A percentile compares a stretch with the other conserved stretches of the same genome.
These are phyloP conservation scores for Chlorospingus semifuscus DNA, from an alignment of 2,797 vertebrate species.

Conservation along the genomic window DNA sequence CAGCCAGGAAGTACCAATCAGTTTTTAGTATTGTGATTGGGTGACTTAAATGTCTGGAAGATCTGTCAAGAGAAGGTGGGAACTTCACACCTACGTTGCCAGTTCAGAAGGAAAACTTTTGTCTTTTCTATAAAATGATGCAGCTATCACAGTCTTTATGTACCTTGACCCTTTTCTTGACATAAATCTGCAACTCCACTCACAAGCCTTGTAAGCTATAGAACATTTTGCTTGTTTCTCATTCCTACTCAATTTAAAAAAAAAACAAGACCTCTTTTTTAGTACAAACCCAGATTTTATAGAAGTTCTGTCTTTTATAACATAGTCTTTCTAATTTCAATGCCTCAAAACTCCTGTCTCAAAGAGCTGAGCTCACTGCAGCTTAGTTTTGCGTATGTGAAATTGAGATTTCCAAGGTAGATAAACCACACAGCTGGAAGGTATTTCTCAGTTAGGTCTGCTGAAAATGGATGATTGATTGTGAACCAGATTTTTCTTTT, in stretches of 20 bases:
- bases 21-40: background rate
- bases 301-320: background rate
- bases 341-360: background rate
- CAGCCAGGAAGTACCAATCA: background rate
- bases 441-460: background rate
- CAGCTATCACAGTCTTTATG: background rate
- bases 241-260: background rate
- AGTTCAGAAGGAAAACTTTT: background rate
- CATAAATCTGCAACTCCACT: background rate
- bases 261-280: background rate
- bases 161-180: background rate
- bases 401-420: background rate
- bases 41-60: background rate
- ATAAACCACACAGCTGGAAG: constrained; percentile 19
- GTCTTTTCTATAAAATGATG: background rate
- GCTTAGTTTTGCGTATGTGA: background rate
- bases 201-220: background rate
- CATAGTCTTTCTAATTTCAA: background rate
- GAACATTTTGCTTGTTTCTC: background rate
- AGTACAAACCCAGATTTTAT: background rate
- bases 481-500: constrained; percentile 14
- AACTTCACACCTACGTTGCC: background rate
- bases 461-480: constrained; percentile 11
- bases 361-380: background rate
- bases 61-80: background rate